Conservation (phyloP, 2,888 invertebrate species). For the Chrysotoxum bicinctum region DNA sequence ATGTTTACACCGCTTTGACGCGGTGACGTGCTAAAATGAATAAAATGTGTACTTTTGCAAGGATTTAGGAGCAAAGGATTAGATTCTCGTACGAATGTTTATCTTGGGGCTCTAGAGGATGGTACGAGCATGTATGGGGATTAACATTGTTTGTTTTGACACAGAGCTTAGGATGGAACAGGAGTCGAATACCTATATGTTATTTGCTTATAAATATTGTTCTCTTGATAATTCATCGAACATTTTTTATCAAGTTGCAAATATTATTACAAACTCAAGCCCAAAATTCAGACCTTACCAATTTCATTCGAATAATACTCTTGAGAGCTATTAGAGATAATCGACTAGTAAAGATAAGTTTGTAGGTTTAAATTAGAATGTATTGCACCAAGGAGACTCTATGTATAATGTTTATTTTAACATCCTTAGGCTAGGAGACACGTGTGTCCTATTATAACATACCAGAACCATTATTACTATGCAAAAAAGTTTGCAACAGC, state of each 20-base stretch:
- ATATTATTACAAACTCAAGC: neutral
- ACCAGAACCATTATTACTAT: neutral
- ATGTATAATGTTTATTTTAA: neutral
- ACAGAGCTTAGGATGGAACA: neutral
- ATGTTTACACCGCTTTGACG: conserved; percentile 1
- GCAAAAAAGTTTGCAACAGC: neutral
- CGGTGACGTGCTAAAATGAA: conserved; percentile 12
- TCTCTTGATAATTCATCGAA: neutral
- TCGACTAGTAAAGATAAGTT: conserved; percentile 14
- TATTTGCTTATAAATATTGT: neutral
- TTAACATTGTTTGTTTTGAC: conserved; percentile 21
- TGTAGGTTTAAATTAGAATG: neutral
- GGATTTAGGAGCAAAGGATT: neutral
- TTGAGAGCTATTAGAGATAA: neutral
- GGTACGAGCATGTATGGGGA: neutral
- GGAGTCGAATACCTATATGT: neutral
- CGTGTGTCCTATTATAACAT: neutral
- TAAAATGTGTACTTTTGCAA: neutral
- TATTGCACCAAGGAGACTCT: conserved; percentile 7
- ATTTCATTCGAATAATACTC: neutral
- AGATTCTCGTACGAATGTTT: too few relatives aligned
- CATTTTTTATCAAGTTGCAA: neutral
- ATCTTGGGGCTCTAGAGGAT: neutral
- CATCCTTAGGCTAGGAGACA: neutral
- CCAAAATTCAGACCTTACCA: neutral